Conservation (phyloP, 2,888 invertebrate genomes). For the Danaus chrysippus region DNA sequence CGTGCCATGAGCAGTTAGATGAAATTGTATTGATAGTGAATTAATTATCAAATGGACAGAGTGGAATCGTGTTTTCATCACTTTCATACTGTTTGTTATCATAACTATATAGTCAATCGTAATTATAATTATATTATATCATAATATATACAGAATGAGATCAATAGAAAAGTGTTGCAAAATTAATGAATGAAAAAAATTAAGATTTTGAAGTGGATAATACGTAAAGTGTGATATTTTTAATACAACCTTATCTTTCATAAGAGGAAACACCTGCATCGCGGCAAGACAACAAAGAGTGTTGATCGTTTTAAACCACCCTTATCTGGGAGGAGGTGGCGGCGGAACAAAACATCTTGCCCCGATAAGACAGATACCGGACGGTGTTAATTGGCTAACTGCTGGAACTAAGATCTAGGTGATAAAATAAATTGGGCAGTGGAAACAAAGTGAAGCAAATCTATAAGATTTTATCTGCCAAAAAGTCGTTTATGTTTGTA, state of each 20-base stretch:
- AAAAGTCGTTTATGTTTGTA: neutral
- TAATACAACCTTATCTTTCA: slow-evolving; percentile 36
- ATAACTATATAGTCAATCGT: too few species aligned
- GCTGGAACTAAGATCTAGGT: slow-evolving; percentile 37
- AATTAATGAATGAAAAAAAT: slow-evolving; percentile 3
- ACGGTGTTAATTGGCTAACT: slow-evolving; percentile 59
- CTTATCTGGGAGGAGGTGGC: slow-evolving; percentile 48
- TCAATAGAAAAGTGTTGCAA: too few species aligned
- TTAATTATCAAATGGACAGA: too few species aligned
- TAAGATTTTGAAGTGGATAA: neutral
- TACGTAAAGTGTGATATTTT: slow-evolving; percentile 11
- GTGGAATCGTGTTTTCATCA: too few species aligned
- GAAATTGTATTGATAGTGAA: neutral
- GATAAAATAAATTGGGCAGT: slow-evolving; percentile 42
- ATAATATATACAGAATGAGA: too few species aligned
- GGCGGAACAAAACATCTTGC: slow-evolving; percentile 63
- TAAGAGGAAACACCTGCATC: slow-evolving; percentile 53
- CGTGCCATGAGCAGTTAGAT: slow-evolving; percentile 5
- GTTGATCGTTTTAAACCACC: slow-evolving; percentile 41
- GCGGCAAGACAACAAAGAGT: slow-evolving; percentile 49
- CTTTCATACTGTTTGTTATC: too few species aligned
- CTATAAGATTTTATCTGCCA: neutral
- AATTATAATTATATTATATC: too few species aligned
- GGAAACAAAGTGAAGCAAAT: slow-evolving; percentile 38
- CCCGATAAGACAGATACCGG: slow-evolving; percentile 48